Base-by-base conservation (phyloP, 35 echinoderm and acorn worm species). In the Ophiothrix spiculata region DNA sequence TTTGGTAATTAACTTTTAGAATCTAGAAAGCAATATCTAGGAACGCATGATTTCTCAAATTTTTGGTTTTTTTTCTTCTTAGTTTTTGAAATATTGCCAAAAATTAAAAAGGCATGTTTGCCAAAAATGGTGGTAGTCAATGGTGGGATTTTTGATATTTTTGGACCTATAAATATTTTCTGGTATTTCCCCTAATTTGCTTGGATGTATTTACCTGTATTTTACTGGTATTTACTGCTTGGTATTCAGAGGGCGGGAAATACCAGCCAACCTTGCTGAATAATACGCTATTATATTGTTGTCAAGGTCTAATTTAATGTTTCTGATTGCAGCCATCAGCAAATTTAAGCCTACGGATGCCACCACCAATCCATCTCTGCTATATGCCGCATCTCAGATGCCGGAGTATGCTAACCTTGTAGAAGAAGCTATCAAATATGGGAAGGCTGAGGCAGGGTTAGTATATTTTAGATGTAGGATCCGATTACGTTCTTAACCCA, bases 281-380 rank as follows among this genome's bases (percentile, higher is more conserved):
- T 63, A 28, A 14, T 63, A 28, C n/a, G 14, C n/a, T 63, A 63
- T 63, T 14, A 63, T 63, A 15, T 63, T 15, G 14, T 63, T 63
- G 56, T 63, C 14, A 63, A 15, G 56, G 56, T 63, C 56, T 85
- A 1, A 21, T 41, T 92, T 23, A 1, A 15, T 1, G 32, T 80
- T 74, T 84, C 23, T n/a, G 12, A 1, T 77, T 86, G 13, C 83
- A 96, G 93, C 87, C 39, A 96, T 96, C 33, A 64, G 85, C 17
- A 76, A 91, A 69, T 96, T 89, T 86, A 88, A 92, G 78, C 93
- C 93, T 0, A 92, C 90, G 38, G 93, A 96, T 96, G 93, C 93
- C 0, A 96, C 93, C 31, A 96, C 93, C 1, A 96, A 96, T 39
- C 93, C 93, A 1, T 96, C 93, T 25, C 90, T 96, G 21, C 83